Evolutionary conservation across 2,113 vertebrate genomes (phyloP).

Genomic region (Rhea americana): DNA sequence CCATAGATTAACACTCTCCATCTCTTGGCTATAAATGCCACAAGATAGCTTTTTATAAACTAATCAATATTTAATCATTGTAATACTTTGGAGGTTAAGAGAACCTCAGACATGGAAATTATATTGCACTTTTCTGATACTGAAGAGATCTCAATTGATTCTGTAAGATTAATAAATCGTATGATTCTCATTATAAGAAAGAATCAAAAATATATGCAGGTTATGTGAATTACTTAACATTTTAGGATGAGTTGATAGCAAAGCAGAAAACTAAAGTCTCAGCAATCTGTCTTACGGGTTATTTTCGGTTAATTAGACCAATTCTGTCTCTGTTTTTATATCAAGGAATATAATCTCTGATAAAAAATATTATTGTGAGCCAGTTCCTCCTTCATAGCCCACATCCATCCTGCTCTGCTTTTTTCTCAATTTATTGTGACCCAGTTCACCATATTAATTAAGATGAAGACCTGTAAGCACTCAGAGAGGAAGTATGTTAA

Average conservation of each 20-base stretch:
- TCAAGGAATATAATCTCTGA: not conserved
- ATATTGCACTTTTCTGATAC: conserved; percentile 4
- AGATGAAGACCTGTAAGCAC: not conserved
- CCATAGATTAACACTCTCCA: conserved; percentile 7
- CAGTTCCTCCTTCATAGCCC: not conserved
- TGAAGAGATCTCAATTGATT: not conserved
- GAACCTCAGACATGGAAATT: conserved; percentile 47
- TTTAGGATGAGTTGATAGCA: not conserved
- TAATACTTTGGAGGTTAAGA: conserved; percentile 60
- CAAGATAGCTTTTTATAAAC: conserved; percentile 46
- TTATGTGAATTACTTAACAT: not conserved
- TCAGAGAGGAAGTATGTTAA: not conserved
- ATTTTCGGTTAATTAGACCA: not conserved
- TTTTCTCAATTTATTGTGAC: not conserved
- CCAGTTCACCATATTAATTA: not conserved
- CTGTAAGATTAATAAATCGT: conserved; percentile 39
- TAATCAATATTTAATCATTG: conserved; percentile 66
- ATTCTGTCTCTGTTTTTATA: not conserved
- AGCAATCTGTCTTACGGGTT: not conserved
- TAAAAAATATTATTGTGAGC: not conserved
- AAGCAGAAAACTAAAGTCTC: not conserved
- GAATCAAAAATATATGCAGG: not conserved
- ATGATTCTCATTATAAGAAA: not conserved
- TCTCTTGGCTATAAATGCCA: not conserved
- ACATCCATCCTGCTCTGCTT: not conserved